Evolutionary conservation across 1,140 invertebrate species (phyloP).

Genomic region (Drosophila simulans): DNA sequence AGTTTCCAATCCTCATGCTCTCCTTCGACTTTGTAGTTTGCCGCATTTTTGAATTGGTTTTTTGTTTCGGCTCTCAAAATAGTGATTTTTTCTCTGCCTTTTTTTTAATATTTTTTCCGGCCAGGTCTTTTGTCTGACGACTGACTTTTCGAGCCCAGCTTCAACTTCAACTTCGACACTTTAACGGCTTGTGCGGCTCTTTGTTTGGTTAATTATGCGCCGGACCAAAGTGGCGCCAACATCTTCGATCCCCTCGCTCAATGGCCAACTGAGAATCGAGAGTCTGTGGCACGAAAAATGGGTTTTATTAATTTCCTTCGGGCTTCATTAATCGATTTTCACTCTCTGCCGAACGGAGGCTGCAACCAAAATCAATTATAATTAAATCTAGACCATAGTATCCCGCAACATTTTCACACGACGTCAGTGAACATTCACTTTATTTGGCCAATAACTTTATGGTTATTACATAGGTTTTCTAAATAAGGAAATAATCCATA

Average conservation of each 20-base stretch:
- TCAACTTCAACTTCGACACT: conserved; percentile 66
- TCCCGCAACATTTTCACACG: conserved; percentile 22
- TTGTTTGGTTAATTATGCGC: conserved; percentile 78
- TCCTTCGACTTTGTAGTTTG: conserved; percentile 68
- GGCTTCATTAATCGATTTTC: conserved; percentile 73
- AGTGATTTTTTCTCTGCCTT: conserved; percentile 47
- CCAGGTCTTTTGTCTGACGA: conserved; percentile 48
- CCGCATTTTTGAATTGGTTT: conserved; percentile 77
- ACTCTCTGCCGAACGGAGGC: conserved; percentile 33
- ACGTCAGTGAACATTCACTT: neutral
- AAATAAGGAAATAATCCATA: too few species aligned
- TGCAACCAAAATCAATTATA: conserved; percentile 67
- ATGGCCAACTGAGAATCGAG: conserved; percentile 2
- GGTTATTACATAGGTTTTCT: neutral
- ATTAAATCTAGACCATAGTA: conserved; percentile 46
- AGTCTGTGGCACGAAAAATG: conserved; percentile 28
- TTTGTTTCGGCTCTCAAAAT: conserved; percentile 60
- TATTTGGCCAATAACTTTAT: neutral
- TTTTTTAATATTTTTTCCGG: neutral
- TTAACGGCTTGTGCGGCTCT: conserved; percentile 73
- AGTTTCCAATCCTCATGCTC: conserved; percentile 63
- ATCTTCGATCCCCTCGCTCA: neutral
- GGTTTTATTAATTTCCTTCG: conserved; percentile 66
- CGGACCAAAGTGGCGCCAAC: conserved; percentile 69
- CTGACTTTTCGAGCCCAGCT: conserved; percentile 43